These are phyloP conservation scores for Sminthurinus aureus DNA, from an alignment of 2,888 invertebrate species.

Conservation along the genomic window DNA sequence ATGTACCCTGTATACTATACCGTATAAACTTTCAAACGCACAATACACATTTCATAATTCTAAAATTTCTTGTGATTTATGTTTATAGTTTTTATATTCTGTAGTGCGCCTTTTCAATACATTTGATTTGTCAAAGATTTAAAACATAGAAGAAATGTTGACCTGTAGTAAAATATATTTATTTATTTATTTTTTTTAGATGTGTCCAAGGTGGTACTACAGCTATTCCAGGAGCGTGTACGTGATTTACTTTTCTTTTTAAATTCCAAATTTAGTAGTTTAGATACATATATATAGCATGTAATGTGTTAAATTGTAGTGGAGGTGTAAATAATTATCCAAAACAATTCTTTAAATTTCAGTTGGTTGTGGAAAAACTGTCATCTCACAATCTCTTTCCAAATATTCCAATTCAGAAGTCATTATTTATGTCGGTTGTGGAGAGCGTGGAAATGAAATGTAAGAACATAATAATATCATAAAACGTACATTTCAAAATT, in stretches of 20 bases:
- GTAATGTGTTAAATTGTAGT: no score
- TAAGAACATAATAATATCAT: conserved; percentile 62
- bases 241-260: not conserved
- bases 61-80: no score
- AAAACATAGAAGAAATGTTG: no score
- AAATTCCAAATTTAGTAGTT: no score
- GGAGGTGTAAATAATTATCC: no score
- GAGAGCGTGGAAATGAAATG: conserved; percentile 99
- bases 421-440: conserved; percentile 99
- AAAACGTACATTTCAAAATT: not conserved
- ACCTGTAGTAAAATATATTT: no score
- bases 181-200: conserved; percentile 65
- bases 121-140: no score
- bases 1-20: not conserved
- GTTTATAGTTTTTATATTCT: no score
- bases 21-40: no score
- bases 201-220: conserved; percentile 99
- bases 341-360: not conserved
- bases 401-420: conserved; percentile 99
- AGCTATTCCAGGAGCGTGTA: conserved; percentile 94
- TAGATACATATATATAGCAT: no score
- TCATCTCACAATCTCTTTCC: conserved; percentile 98
- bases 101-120: no score
- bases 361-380: conserved; percentile 99
- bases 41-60: not conserved